Base-by-base conservation (phyloP, 2,113 vertebrate species). In the Piprites chloris region DNA sequence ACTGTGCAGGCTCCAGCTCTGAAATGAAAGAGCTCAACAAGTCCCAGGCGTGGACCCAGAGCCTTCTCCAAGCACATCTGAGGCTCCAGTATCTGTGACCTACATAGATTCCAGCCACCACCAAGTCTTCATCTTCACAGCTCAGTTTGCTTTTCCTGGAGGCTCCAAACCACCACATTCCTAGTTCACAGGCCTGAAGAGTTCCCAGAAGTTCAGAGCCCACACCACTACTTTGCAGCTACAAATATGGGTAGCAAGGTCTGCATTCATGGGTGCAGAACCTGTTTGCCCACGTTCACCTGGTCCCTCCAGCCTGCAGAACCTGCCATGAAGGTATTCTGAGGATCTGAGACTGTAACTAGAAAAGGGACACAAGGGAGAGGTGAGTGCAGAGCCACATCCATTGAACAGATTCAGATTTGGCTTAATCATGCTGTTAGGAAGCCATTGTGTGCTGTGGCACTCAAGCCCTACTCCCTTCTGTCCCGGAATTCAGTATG, bases 331-430 rank as follows among this genome's bases (percentile, higher is more conserved):
- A 67, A 82, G 67, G 44, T 39, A 42, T 71, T 84, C 73, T 85
- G 84, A 79, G 86, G 88, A 90, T 55, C 65, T 86, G 50, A 94
- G 79, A 62, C 56, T 73, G 39, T 49, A 68, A 32, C 53, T 17
- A 20, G 53, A 67, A 41, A 52, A 94, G 55, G 77, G 80, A 78
- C 69, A 78, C 26, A 37, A 84, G 49, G 87, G 61, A 89, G 78
- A 87, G 44, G 61, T 62, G 22, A 65, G 33, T 16, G 68, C 80
- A 63, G 39, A 89, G 56, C 81, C 80, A 55, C 68, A 58, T 22
- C 55, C 32, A 78, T 24, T 41, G 46, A 63, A 50, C 20, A 85
- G 46, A 75, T 27, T n/a, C 47, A 32, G 61, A n/a, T n/a, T n/a
- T 39, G 61, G 17, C 77, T 73, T 39, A 53, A 56, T 22, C 50